Evolutionary conservation across 2,888 invertebrate species (phyloP).

Genomic region (Achlya flavicornis): DNA sequence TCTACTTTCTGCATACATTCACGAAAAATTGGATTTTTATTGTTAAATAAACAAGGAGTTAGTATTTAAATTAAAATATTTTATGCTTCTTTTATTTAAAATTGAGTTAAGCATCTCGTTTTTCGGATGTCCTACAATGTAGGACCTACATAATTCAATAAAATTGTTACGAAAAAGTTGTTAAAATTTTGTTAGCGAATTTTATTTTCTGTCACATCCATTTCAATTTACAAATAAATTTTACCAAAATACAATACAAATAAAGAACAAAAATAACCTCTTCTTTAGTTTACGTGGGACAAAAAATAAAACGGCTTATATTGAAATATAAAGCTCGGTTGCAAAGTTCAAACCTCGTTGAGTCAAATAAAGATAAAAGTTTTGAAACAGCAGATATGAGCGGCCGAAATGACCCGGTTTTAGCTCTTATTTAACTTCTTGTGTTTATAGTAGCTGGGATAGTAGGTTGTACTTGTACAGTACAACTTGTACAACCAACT

Average conservation of each 20-base stretch:
- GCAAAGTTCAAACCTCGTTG: not conserved
- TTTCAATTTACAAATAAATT: no score
- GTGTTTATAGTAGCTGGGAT: no score
- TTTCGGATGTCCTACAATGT: not conserved
- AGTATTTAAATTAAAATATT: no score
- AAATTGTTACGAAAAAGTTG: not conserved
- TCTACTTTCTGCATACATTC: no score
- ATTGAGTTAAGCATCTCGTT: not conserved
- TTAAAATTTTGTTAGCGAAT: not conserved
- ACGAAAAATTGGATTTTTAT: no score
- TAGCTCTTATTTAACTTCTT: constrained; percentile 6
- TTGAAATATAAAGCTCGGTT: not conserved
- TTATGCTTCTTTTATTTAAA: no score
- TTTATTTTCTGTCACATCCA: not conserved
- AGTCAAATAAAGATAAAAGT: not conserved
- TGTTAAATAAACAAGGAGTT: no score
- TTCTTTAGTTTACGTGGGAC: not conserved
- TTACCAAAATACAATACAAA: not conserved
- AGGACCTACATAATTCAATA: not conserved
- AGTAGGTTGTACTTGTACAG: not conserved
- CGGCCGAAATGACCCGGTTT: constrained; percentile 4
- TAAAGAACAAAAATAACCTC: not conserved
- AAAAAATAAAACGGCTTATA: not conserved
- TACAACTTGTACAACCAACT: not conserved
- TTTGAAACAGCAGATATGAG: not conserved